Evolutionary conservation across 2,797 vertebrate species (phyloP), one percentile per base, ranked within the genome.

Genomic region (Phoxinus dragarum): DNA sequence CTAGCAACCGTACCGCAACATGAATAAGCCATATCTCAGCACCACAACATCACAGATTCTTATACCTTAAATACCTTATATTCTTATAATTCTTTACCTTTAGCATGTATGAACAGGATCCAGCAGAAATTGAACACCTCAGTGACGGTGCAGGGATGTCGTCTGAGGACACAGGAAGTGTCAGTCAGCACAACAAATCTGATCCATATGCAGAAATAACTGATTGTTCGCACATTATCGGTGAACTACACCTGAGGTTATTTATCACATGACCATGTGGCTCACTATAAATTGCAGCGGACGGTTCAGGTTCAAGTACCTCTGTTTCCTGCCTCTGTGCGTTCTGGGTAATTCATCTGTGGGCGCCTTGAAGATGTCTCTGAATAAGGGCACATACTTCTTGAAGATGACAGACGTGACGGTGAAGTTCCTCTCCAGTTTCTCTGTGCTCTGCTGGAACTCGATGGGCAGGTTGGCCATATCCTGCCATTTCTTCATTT

Each of bases 401-500:
- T 97, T 98, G 90, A 98, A 99, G 93, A 99, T 96, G 68, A 99
- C 97, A 9, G 98, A 96, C 14, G 97, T 97, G 86, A 99, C 97
- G 0, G 97, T 98, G 34, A 99, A 99, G 90, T 98, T 98, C 52
- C 98, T 96, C 93, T 99, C 98, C 80, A 98, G 91, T 89, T 96
- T 97, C 85, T 96, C 94, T 0, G 97, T 99, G 89, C 95, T 94
- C 84, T 96, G 96, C 85, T 97, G 93, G 93, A 99, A 98, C n/a
- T 97, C 97, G 81, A 93, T 92, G 0, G 97, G 95, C 49, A 99
- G 94, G 84, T 94, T 93, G 86, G 97, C 96, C 98, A 99, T 99
- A 88, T 98, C 97, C 93, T 98, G 97, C 98, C 98, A 99, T 83
- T 99, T 99, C 93, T 96, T 98, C 96, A 99, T 97, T 94, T 99